Percentiles rank a stretch among this genome's conserved stretches.
These are phyloP conservation scores for Streblospio benedicti DNA, from an alignment of 1,140 invertebrate genomes.

Conservation along the genomic window DNA sequence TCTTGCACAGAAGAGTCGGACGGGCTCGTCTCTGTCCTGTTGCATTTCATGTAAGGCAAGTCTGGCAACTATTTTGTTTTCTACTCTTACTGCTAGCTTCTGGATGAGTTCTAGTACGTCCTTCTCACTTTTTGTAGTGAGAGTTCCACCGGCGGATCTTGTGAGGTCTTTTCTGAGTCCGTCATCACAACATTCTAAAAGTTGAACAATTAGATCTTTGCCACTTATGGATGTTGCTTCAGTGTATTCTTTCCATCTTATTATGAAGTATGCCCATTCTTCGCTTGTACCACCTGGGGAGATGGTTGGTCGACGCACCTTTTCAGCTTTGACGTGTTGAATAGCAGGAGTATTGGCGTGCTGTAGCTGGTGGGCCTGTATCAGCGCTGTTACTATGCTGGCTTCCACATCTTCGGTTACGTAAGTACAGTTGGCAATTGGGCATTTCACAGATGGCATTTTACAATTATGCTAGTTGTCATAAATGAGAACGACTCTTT, in stretches of 20 bases:
- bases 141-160: slow-evolving; percentile 11
- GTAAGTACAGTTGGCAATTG: no score
- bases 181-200: slow-evolving; percentile 24
- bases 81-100: slow-evolving; percentile 17
- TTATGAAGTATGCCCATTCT: slow-evolving; percentile 2
- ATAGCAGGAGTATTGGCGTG: no score
- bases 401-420: no score
- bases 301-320: not conserved
- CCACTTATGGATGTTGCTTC: slow-evolving; percentile 17
- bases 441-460: no score
- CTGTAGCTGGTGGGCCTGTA: no score
- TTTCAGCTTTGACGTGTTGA: not conserved
- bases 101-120: slow-evolving; percentile 20
- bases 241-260: slow-evolving; percentile 14
- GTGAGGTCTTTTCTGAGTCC: slow-evolving; percentile 18
- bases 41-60: slow-evolving; percentile 21
- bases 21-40: slow-evolving; percentile 20
- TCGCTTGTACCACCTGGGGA: not conserved
- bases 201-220: slow-evolving; percentile 14
- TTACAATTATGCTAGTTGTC: no score
- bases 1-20: slow-evolving; percentile 18
- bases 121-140: slow-evolving; percentile 14
- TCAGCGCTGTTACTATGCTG: no score
- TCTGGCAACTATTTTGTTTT: slow-evolving; percentile 23
- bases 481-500: no score